phyloP scores from a whole-genome alignment of 2,113 vertebrate genomes.

The Oophaga pumilio region DNA sequence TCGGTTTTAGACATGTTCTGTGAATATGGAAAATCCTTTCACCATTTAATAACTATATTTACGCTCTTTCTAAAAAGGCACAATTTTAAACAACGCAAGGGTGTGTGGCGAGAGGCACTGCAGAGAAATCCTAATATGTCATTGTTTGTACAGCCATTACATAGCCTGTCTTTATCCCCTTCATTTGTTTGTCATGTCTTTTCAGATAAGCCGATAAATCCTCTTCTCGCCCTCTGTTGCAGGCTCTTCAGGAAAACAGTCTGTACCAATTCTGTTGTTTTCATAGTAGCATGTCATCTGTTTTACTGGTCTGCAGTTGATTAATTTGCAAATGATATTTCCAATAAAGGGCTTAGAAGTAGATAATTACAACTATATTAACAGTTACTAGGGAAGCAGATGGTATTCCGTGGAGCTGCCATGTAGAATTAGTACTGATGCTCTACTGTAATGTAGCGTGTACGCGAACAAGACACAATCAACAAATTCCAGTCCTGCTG shows the following conservation, averaged over 20 bases:
- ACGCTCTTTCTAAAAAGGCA: neutral
- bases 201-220: constrained; percentile 54
- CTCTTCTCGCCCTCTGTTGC: constrained; percentile 61
- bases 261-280: constrained; percentile 75
- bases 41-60: neutral
- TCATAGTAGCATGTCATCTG: constrained; percentile 79
- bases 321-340: constrained; percentile 97
- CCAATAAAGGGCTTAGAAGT: constrained; percentile 97
- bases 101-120: neutral
- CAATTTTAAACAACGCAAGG: neutral
- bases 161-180: constrained; percentile 20
- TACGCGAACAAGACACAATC: constrained; percentile 77
- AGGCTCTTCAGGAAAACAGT: constrained; percentile 70
- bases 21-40: too few species aligned
- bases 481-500: constrained; percentile 77
- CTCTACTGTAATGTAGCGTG: constrained; percentile 84
- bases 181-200: constrained; percentile 49
- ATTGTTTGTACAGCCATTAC: constrained; percentile 25
- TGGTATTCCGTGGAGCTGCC: constrained; percentile 94
- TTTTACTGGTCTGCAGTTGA: constrained; percentile 87
- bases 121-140: neutral
- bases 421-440: constrained; percentile 96
- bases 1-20: too few species aligned
- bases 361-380: constrained; percentile 99
- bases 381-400: constrained; percentile 95